Percentiles rank a stretch among this genome's conserved stretches.
Conservation (phyloP, 2,113 vertebrate species). For the Tetrao urogallus region DNA sequence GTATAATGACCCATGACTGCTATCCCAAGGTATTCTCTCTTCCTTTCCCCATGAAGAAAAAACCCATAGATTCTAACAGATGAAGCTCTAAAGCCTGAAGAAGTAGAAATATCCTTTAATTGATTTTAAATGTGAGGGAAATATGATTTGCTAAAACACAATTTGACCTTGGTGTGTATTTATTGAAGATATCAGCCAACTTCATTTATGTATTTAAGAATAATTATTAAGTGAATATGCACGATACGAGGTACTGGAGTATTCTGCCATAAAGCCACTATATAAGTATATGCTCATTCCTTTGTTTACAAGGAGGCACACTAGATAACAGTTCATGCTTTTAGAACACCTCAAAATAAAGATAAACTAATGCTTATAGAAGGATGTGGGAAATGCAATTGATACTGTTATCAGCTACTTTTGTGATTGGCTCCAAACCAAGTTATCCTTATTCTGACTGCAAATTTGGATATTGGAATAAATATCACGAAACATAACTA, state of each 20-base stretch:
- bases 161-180: constrained; percentile 33
- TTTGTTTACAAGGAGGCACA: background rate
- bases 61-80: constrained; percentile 25
- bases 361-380: background rate
- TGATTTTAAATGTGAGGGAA: constrained; percentile 36
- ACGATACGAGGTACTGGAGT: background rate
- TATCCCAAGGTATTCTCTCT: constrained; percentile 26
- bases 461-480: constrained; percentile 1
- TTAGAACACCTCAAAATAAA: background rate
- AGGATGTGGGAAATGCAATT: background rate
- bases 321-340: background rate
- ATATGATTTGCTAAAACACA: constrained; percentile 12
- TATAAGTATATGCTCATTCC: background rate
- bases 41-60: constrained; percentile 1
- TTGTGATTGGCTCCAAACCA: background rate
- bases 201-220: background rate
- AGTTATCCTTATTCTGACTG: background rate
- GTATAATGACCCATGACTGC: constrained; percentile 58
- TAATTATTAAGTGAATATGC: constrained; percentile 30
- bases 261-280: background rate
- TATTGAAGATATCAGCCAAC: background rate
- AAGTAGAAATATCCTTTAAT: constrained; percentile 29
- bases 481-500: background rate
- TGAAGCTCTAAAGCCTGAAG: constrained; percentile 16
- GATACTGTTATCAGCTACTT: background rate